Evolutionary conservation across 2,113 vertebrate genomes (phyloP).

Genomic region (Argyrosomus japonicus): DNA sequence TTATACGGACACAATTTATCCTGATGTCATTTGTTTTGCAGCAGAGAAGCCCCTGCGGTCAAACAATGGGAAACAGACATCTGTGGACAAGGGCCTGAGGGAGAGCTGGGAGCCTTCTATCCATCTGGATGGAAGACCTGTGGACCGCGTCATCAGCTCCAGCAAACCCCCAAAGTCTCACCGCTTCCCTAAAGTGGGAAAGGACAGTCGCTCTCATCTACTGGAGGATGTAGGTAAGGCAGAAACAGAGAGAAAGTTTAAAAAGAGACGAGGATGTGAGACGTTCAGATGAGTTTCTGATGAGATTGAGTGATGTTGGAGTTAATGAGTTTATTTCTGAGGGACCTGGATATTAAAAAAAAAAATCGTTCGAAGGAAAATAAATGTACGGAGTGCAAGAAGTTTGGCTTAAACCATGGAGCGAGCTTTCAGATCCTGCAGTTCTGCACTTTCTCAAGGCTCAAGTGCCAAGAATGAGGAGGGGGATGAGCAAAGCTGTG

Average conservation of each 20-base stretch:
- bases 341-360: background rate
- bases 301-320: background rate
- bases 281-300: background rate
- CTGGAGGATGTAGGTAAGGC: conserved; percentile 86
- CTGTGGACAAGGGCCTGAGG: conserved; percentile 80
- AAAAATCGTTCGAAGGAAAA: conserved; percentile 17
- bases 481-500: conserved; percentile 77
- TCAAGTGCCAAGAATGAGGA: conserved; percentile 80
- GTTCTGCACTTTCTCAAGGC: conserved; percentile 83
- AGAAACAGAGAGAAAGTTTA: background rate
- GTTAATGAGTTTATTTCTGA: conserved; percentile 11
- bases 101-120: conserved; percentile 85
- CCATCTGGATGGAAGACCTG: conserved; percentile 82
- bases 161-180: conserved; percentile 86
- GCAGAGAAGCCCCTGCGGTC: conserved; percentile 80
- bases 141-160: conserved; percentile 81
- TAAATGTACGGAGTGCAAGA: conserved; percentile 28
- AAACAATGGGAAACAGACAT: conserved; percentile 83
- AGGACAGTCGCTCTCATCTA: conserved; percentile 76
- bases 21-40: conserved; percentile 64
- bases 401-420: conserved; percentile 40
- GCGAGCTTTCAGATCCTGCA: conserved; percentile 82
- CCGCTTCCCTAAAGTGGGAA: conserved; percentile 80
- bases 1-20: background rate
- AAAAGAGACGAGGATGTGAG: background rate